Percentiles rank a stretch among this genome's conserved stretches.
These are phyloP conservation scores for Tarsius wallacei DNA, from an alignment of 2,797 vertebrate genomes.

Conservation along the genomic window DNA sequence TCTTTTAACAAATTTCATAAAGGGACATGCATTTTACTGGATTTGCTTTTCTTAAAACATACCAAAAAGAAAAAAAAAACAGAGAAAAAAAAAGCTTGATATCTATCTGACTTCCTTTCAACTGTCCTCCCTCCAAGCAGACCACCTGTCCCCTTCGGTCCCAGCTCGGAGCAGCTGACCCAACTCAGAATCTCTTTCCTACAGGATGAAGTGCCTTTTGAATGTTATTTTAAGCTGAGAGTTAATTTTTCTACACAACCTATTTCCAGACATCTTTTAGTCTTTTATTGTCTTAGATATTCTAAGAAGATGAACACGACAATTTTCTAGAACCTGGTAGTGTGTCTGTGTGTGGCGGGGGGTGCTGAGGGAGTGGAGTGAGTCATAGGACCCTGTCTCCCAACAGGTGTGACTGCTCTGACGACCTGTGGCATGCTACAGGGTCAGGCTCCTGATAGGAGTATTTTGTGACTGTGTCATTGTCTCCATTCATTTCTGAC, in stretches of 20 bases:
- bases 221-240: conserved; percentile 97
- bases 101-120: conserved; percentile 89
- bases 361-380: background rate
- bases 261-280: conserved; percentile 96
- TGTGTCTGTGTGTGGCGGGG: conserved; percentile 82
- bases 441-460: conserved; percentile 57
- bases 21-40: conserved; percentile 90
- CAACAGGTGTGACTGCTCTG: conserved; percentile 76
- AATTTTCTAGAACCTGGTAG: conserved; percentile 93
- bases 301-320: conserved; percentile 93
- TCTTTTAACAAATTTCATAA: conserved; percentile 93
- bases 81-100: conserved; percentile 87
- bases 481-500: conserved; percentile 68
- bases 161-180: conserved; percentile 94
- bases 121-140: conserved; percentile 94
- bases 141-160: conserved; percentile 89
- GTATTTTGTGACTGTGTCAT: background rate
- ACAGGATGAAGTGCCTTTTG: conserved; percentile 99
- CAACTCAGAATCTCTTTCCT: conserved; percentile 96
- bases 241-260: conserved; percentile 95
- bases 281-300: conserved; percentile 95
- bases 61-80: conserved; percentile 92
- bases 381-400: conserved; percentile 89
- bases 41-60: conserved; percentile 93
- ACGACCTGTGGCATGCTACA: conserved; percentile 69